Evolutionary conservation across 1,140 invertebrate species (phyloP), one percentile per base, ranked within the genome.

Genomic region (Caenorhabditis brenneri): DNA sequence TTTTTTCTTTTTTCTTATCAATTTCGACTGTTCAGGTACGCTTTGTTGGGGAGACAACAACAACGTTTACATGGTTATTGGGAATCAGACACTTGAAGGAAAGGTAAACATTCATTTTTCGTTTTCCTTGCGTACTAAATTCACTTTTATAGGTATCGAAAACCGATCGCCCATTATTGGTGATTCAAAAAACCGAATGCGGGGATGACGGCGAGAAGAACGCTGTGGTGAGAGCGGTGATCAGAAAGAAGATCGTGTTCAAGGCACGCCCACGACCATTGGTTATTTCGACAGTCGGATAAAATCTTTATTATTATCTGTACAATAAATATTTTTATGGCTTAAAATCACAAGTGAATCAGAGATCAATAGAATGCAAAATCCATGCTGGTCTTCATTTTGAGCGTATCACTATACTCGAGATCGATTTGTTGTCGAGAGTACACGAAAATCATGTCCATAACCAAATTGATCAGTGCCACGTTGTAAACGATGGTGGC

Each of bases 401-500:
- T 74, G n/a, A 74, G n/a, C n/a, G 65, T 31, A 24, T 74, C 65
- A 10, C 36, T 42, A 42, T 74, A 74, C 15, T 74, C 65, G 6
- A 74, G 16, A 42, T 74, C 65, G 65, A 74, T 74, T 74, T 74
- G 65, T 74, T 29, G 65, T 74, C 65, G 65, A 24, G 65, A 39
- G 22, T 74, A 74, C 24, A 74, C 65, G 36, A 74, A 74, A 6
- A 74, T 74, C 65, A 74, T 74, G 15, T 74, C 65, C 65, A 74
- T 74, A 0, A 74, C 65, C 3, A 74, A 24, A 24, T 74, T 74
- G 36, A 74, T 74, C n/a, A 74, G 93, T 82, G 96, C 96, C 69
- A 96, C 95, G 33, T 95, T 95, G 92, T 97, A 98, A 0, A 96
- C 96, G 39, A 99, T 92, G 1, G 96, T 98, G 7, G 97, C 95